phyloP scores from a whole-genome alignment of 2,888 invertebrate genomes.

The Drosophila kanekoi region DNA sequence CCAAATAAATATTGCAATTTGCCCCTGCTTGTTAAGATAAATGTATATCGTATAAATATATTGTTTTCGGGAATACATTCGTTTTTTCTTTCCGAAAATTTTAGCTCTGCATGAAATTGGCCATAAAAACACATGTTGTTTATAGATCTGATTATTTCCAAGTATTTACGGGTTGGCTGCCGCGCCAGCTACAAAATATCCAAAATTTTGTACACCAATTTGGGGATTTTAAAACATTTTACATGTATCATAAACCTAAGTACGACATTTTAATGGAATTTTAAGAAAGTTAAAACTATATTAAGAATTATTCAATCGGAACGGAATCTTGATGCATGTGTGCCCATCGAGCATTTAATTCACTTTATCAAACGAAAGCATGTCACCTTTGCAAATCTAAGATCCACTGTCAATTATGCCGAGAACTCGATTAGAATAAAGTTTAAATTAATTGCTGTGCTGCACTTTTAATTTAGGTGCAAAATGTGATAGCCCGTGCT shows the following conservation, averaged over 20 bases:
- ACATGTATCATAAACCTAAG: too few relatives aligned
- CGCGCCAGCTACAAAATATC: neutral
- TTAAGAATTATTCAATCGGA: too few relatives aligned
- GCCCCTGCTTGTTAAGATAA: neutral
- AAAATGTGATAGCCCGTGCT: neutral
- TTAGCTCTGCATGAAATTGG: slow-evolving; percentile 11
- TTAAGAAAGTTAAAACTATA: too few relatives aligned
- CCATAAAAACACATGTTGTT: slow-evolving; percentile 28
- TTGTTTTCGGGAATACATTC: neutral
- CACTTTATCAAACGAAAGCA: neutral
- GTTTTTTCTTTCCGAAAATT: neutral
- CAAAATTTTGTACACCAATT: too few relatives aligned
- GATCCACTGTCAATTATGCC: neutral
- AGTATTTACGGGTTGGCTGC: slow-evolving; percentile 2
- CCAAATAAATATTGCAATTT: neutral
- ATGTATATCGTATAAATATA: neutral
- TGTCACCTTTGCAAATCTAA: neutral
- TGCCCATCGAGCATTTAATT: neutral
- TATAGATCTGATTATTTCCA: slow-evolving; percentile 22
- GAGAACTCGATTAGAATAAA: neutral
- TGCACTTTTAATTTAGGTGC: neutral
- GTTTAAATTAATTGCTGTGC: neutral
- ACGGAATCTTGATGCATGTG: neutral
- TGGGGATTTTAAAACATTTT: too few relatives aligned
- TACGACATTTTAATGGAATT: too few relatives aligned